Evolutionary conservation across 2,797 vertebrate genomes (phyloP).

Genomic region (Glossophaga mutica): DNA sequence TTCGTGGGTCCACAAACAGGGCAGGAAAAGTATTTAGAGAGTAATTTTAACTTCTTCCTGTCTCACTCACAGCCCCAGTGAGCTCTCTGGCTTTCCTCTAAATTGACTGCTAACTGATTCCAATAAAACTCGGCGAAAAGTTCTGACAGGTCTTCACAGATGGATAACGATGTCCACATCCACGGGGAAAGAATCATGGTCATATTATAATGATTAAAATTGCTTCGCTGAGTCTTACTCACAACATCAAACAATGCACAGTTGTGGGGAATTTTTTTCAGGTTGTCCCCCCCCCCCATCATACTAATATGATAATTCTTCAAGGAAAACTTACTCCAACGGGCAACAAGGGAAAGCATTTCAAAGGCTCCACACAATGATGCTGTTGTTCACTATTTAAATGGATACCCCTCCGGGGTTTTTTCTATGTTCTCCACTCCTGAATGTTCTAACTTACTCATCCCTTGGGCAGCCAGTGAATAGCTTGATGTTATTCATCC

Average conservation of each 20-base stretch:
- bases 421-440: slow-evolving; percentile 25
- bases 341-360: slow-evolving; percentile 37
- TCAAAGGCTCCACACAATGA: slow-evolving; percentile 33
- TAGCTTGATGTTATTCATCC: slow-evolving; percentile 6
- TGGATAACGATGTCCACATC: slow-evolving; percentile 17
- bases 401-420: background rate
- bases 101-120: slow-evolving; percentile 31
- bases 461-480: slow-evolving; percentile 7
- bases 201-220: slow-evolving; percentile 27
- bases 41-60: background rate
- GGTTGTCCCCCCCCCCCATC: background rate
- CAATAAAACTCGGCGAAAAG: slow-evolving; percentile 40
- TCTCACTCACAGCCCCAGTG: background rate
- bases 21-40: background rate
- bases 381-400: slow-evolving; percentile 36
- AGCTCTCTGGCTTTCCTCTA: slow-evolving; percentile 24
- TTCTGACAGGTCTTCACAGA: slow-evolving; percentile 32
- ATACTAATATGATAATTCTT: slow-evolving; percentile 38
- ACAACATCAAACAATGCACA: slow-evolving; percentile 20
- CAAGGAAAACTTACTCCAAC: slow-evolving; percentile 37
- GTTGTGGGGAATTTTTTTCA: background rate
- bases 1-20: background rate
- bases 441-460: slow-evolving; percentile 21
- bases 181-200: background rate
- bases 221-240: background rate